Evolutionary conservation across 2,113 vertebrate genomes (phyloP).

Genomic region (Drymodes brunneopygia): DNA sequence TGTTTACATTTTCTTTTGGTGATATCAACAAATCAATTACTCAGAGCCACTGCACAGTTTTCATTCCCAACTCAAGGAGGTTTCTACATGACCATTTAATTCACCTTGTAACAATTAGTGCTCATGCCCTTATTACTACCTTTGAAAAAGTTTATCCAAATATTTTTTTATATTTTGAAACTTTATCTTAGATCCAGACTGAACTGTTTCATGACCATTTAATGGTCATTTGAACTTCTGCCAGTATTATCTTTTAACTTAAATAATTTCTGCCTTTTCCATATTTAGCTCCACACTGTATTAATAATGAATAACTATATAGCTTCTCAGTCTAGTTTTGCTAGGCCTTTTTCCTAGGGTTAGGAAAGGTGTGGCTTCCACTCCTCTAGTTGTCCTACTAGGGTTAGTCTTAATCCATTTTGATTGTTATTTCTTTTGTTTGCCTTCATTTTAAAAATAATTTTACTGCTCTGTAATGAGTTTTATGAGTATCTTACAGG

Average conservation of each 20-base stretch:
- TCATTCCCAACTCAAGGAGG: neutral
- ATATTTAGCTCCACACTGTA: neutral
- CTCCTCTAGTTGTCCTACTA: neutral
- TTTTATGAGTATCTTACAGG: constrained; percentile 74
- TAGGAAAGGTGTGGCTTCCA: neutral
- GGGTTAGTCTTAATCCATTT: neutral
- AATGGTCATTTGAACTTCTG: neutral
- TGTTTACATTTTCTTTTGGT: neutral
- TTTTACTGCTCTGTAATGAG: neutral
- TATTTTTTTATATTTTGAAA: neutral
- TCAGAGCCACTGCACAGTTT: neutral
- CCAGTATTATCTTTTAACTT: neutral
- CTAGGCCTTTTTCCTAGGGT: neutral
- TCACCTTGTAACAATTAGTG: neutral
- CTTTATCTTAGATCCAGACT: neutral
- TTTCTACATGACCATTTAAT: neutral
- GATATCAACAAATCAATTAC: neutral
- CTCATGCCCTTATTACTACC: neutral
- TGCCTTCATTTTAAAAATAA: neutral
- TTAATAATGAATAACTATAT: neutral
- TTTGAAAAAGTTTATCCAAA: neutral
- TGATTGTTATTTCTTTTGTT: neutral
- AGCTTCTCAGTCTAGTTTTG: neutral
- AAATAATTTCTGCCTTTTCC: neutral
- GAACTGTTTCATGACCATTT: neutral